Conservation (phyloP, 2,888 invertebrate genomes). For the Bibio marci region DNA sequence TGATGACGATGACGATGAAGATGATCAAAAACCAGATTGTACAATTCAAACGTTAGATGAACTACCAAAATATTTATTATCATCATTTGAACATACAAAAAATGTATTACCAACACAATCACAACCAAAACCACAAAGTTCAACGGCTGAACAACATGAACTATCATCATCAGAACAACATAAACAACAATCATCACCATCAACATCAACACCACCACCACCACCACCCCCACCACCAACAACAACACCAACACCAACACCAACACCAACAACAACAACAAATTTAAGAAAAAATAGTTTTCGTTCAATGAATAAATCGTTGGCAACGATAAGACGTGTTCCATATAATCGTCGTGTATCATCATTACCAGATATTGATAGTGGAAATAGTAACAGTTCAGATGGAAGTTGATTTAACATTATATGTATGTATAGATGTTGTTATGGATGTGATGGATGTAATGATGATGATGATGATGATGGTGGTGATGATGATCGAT, state of each 20-base stretch:
- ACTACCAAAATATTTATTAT: constrained; percentile 23
- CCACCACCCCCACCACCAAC: neutral
- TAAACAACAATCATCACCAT: neutral
- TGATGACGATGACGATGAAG: constrained; percentile 19
- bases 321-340: constrained; percentile 5
- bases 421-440: neutral
- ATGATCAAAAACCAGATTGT: constrained; percentile 38
- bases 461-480: too few species aligned
- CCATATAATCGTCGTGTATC: constrained; percentile 10
- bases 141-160: neutral
- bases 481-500: too few species aligned
- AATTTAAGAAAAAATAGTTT: constrained; percentile 2
- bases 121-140: too few species aligned
- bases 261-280: constrained; percentile 1
- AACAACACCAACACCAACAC: neutral
- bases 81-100: too few species aligned
- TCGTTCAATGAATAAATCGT: constrained; percentile 11
- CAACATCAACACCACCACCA: neutral
- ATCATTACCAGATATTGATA: constrained; percentile 24
- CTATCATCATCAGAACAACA: neutral
- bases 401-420: constrained; percentile 19
- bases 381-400: constrained; percentile 27
- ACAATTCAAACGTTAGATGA: constrained; percentile 47
- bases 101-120: too few species aligned
- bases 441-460: too few species aligned